A percentile compares a stretch with the other conserved stretches of the same genome.
Evolutionary conservation across 2,797 vertebrate species (phyloP).

Genomic region (Lepus townsendii): DNA sequence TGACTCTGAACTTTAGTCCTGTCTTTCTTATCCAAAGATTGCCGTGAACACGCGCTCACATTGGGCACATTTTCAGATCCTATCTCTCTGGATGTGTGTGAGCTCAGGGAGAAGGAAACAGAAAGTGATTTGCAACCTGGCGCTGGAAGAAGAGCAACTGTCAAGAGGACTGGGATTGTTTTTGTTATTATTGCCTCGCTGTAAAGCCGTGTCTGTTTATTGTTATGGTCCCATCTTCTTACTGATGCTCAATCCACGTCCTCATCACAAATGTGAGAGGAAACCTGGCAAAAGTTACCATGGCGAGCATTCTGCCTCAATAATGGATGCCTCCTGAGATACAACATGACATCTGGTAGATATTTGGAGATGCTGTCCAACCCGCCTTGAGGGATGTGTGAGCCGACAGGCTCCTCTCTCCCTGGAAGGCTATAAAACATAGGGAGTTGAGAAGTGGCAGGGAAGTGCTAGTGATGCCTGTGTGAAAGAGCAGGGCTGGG

Average conservation of each 20-base stretch:
- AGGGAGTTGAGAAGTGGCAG: conserved; percentile 55
- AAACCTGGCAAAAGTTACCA: conserved; percentile 75
- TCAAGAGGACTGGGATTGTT: conserved; percentile 59
- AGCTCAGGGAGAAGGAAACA: conserved; percentile 71
- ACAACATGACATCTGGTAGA: conserved; percentile 77
- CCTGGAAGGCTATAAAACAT: conserved; percentile 77
- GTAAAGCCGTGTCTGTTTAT: conserved; percentile 61
- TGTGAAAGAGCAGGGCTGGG: neutral
- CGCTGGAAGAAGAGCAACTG: neutral
- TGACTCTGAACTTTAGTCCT: conserved; percentile 53
- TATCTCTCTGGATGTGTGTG: conserved; percentile 61
- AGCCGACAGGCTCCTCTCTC: conserved; percentile 61
- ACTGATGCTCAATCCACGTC: conserved; percentile 63
- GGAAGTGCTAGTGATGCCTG: conserved; percentile 11
- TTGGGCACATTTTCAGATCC: conserved; percentile 59
- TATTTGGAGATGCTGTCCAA: conserved; percentile 71
- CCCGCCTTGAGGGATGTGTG: conserved; percentile 65
- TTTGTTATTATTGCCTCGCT: conserved; percentile 67
- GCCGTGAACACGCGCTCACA: conserved; percentile 59
- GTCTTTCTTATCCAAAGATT: conserved; percentile 69
- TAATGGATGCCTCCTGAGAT: conserved; percentile 74
- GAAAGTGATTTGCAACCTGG: conserved; percentile 81
- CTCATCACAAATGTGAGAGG: conserved; percentile 75
- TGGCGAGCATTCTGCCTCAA: neutral
- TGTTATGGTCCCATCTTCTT: conserved; percentile 73